Base-by-base conservation (phyloP, 37 sponge, comb jelly and placozoan genomes). In the Bolinopsis microptera region DNA sequence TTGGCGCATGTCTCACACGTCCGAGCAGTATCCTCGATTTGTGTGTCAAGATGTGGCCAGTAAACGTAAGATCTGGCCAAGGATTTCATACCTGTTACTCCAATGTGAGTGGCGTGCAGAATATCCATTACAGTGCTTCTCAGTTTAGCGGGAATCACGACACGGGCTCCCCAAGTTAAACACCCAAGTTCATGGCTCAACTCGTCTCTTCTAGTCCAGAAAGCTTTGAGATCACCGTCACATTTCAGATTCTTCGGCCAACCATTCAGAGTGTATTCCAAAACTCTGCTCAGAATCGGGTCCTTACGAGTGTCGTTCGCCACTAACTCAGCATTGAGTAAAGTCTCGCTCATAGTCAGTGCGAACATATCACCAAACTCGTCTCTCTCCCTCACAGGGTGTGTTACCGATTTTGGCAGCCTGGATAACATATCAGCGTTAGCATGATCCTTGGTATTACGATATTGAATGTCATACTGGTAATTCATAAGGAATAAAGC, bases 351-450 rank as follows among this genome's bases (percentile, higher is more conserved):
- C 83, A 80, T 36, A 27, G 31, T 18, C 83, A 80, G 35, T 21
- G 38, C 35, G 35, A 80, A 36, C 16, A 33, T 38, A 5, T 21
- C 16, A 80, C 22, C 27, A 22, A 18, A 21, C 83, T 32, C 38
- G 23, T 35, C 22, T 35, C 27, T 38, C 27, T n/a, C n/a, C n/a
- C n/a, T n/a, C n/a, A 32, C 36, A 27, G 18, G 21, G 38, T 80
- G 38, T 35, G 38, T 35, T 38, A 35, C 38, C 8, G 31, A 21
- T 27, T 21, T 21, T 1, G 92, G 94, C 0, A 94, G 68, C 21
- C 93, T 69, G 21, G 95, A 94, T 0, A 92, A 74, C 0, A 76
- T 74, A 95, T 95, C 95, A 2, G 94, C 93, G 92, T 95, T 95
- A 18, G 33, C 48, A 38, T 95, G 95, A 28, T 92, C 33, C 9